These are phyloP conservation scores for Acleris holmiana DNA, from an alignment of 2,888 invertebrate genomes.

Conservation along the genomic window DNA sequence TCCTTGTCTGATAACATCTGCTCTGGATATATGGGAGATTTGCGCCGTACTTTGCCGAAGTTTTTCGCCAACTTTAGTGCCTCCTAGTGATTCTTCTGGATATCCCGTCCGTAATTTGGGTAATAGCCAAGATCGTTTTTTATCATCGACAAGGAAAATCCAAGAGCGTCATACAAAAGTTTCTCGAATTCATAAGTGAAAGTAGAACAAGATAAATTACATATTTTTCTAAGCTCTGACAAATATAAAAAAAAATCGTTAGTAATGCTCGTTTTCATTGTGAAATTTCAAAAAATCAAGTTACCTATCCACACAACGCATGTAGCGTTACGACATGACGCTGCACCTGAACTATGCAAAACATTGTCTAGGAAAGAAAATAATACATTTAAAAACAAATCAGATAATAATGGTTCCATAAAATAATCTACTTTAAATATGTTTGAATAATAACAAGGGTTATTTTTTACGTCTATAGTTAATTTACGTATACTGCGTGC, in stretches of 20 bases:
- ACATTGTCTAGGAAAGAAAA: not conserved
- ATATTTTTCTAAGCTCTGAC: not conserved
- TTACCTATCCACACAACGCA: too few species aligned
- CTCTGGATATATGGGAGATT: slow-evolving; percentile 45
- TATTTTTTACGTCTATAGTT: too few species aligned
- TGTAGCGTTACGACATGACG: too few species aligned
- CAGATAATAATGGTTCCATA: too few species aligned
- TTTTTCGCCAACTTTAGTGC: slow-evolving; percentile 36
- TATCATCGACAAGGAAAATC: slow-evolving; percentile 7
- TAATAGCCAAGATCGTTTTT: slow-evolving; percentile 32
- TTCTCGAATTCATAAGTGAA: not conserved
- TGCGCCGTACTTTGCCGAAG: slow-evolving; percentile 35
- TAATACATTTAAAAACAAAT: not conserved
- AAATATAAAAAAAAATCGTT: too few species aligned
- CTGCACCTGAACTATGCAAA: not conserved
- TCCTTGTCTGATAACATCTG: slow-evolving; percentile 56
- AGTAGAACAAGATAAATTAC: not conserved
- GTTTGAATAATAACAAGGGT: too few species aligned
- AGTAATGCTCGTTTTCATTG: too few species aligned
- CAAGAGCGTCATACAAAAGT: not conserved
- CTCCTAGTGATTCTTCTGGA: slow-evolving; percentile 33
- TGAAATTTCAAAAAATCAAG: too few species aligned
- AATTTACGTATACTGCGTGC: not conserved
- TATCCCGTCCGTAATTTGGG: slow-evolving; percentile 26
- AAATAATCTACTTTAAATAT: too few species aligned